phyloP scores from a whole-genome alignment of 2,113 vertebrate genomes.

The Neolamprologus brichardi region DNA sequence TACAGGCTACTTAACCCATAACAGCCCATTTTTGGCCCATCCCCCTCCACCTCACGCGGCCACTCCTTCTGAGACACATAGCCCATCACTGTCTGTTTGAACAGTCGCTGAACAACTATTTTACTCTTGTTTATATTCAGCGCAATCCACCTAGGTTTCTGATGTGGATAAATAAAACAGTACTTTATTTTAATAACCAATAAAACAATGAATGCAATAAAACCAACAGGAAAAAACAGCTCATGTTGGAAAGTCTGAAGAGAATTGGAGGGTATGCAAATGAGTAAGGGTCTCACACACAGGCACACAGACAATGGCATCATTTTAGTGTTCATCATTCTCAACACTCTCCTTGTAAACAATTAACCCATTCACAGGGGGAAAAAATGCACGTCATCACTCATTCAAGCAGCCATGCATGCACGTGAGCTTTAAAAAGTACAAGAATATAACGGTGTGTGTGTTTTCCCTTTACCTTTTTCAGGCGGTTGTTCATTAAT shows the following conservation, averaged over 20 bases:
- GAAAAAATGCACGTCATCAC: fast-evolving
- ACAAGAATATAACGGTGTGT: neutral
- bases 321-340: neutral
- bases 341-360: neutral
- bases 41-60: neutral
- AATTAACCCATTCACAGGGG: neutral
- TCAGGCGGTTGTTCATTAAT: conserved; percentile 65
- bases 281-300: neutral
- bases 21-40: neutral
- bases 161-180: neutral
- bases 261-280: neutral
- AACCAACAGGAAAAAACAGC: neutral
- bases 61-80: neutral
- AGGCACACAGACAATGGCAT: neutral
- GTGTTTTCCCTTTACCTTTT: conserved; percentile 58
- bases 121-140: neutral
- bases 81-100: neutral
- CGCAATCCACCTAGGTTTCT: neutral
- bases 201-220: neutral
- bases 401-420: neutral
- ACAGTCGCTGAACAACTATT: neutral
- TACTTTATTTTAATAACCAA: neutral
- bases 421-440: neutral
- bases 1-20: neutral
- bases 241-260: neutral